Base-by-base conservation (phyloP, 2,113 vertebrate genomes). In the Sterrhoptilus dennistouni region DNA sequence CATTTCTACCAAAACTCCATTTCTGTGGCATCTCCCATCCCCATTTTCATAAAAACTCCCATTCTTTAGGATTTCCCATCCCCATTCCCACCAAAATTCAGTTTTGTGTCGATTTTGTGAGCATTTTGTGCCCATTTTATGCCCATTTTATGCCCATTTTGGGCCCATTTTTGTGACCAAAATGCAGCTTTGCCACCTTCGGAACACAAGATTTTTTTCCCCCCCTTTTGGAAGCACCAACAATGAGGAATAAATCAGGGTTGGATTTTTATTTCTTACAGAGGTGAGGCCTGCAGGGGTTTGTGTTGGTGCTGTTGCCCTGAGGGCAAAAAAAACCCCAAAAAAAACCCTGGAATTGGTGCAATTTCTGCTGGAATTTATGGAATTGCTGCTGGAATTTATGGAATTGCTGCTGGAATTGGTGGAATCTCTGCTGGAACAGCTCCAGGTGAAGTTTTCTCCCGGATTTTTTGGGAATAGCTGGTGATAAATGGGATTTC, bases 111-210 rank as follows among this genome's bases (percentile, higher is more conserved):
- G 40, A 16, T 44, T 44, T 18, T 44, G 44, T 44, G 44, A 29
- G 60, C 9, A 27, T 38, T 38, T 38, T 38, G 36, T 38, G 36
- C 36, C 24, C n/a, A 21, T 57, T 2, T 7, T 6, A 22, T 24
- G 36, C 76, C 12, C 53, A 21, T 44, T 44, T 44, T 18, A 10
- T 38, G 36, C 36, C 24, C n/a, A 21, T 57, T 2, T 7, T 8
- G 22, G 21, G 36, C 76, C 12, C 53, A 21, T 44, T 44, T 44
- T 17, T 44, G 42, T 44, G 42, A 35, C 64, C 9, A 25, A 71
- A 13, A n/a, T 1, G 36, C 69, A n/a, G 54, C 42, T 19, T 2
- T 17, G 50, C 21, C 29, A 0, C 23, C 47, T 16, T 3, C 8
- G 53, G 8, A 28, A 27, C 40, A 1, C 17, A 1, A 6, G 3